Base-by-base conservation (phyloP, 2,797 vertebrate species). In the Xenops minutus region DNA sequence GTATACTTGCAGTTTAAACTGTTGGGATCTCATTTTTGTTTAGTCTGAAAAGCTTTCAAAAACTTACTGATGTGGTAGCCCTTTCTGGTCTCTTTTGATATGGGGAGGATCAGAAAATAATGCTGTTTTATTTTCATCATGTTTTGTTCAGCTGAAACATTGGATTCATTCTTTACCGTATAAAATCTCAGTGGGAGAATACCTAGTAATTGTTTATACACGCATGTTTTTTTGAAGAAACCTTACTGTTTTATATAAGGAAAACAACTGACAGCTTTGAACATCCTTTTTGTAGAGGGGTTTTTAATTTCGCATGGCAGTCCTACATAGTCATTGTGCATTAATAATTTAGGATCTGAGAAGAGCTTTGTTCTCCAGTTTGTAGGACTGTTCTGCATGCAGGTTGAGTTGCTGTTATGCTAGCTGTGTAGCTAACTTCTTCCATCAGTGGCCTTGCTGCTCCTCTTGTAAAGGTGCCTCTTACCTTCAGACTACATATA, bases 61-160 rank as follows among this genome's bases (percentile, higher is more conserved):
- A 88, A 39, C 15, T 17, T 41, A 1, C 2, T 39, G 29, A 3
- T 55, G 3, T 17, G 14, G 24, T 43, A 36, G 27, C 10, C 12
- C 17, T 62, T 77, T 69, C 15, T 83, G 14, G 32, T 76, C 3
- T 1, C 10, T 71, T 68, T 41, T 48, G 15, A 6, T 67, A 55
- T 3, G 10, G 9, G 7, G 3, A 18, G 3, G 34, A 2, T 71
- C 80, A 44, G 41, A 61, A 87, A 58, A 30, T 30, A 51, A 26
- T 51, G 36, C 0, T 46, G 20, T 5, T 61, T 56, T 22, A 12
- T 52, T 79, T 74, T 77, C 11, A 26, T 2, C 0, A 0, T 7
- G 22, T 48, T 66, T 77, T 73, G 5, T 79, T 66, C 34, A 34
- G 0, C 5, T 64, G 46, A 68, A 76, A 41, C 4, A 37, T 3